phyloP scores from a whole-genome alignment of 2,113 vertebrate species.

The Entelurus aequoreus region DNA sequence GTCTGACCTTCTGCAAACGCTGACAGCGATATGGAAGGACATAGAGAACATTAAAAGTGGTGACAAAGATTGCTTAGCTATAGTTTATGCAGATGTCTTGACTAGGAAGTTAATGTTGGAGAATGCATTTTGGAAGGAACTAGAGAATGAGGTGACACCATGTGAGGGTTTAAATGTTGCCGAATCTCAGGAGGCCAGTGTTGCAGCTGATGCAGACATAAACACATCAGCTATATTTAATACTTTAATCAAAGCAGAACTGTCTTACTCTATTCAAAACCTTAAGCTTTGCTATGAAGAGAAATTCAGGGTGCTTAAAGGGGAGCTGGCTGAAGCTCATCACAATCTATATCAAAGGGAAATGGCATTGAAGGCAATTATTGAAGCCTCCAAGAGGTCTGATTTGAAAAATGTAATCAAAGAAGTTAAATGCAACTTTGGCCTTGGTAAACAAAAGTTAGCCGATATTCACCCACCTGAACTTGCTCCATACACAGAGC shows the following conservation, averaged over 20 bases:
- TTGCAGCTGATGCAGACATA: conserved; percentile 36
- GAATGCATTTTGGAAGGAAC: conserved; percentile 81
- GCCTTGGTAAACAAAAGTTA: conserved; percentile 47
- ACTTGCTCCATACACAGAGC: conserved; percentile 65
- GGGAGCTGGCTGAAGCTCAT: conserved; percentile 77
- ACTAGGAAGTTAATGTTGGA: conserved; percentile 85
- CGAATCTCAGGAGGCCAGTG: conserved; percentile 26
- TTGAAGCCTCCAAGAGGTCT: conserved; percentile 72
- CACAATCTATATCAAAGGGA: conserved; percentile 80
- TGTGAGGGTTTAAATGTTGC: conserved; percentile 23
- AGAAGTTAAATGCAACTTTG: conserved; percentile 72
- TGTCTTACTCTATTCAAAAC: conserved; percentile 79
- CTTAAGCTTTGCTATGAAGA: conserved; percentile 79
- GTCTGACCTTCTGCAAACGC: conserved; percentile 72
- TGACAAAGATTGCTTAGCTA: conserved; percentile 60
- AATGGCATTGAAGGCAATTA: conserved; percentile 71
- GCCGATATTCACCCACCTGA: conserved; percentile 62
- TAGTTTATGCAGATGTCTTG: conserved; percentile 75
- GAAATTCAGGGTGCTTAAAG: conserved; percentile 77
- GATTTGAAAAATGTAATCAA: conserved; percentile 76
- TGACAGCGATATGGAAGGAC: conserved; percentile 75
- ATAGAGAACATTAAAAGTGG: conserved; percentile 59
- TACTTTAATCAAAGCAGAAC: conserved; percentile 80
- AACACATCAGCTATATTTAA: conserved; percentile 41
- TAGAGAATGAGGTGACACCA: conserved; percentile 69